Evolutionary conservation across 2,888 invertebrate species (phyloP), one percentile per base, ranked within the genome.

Genomic region (Platycheirus rosarum): DNA sequence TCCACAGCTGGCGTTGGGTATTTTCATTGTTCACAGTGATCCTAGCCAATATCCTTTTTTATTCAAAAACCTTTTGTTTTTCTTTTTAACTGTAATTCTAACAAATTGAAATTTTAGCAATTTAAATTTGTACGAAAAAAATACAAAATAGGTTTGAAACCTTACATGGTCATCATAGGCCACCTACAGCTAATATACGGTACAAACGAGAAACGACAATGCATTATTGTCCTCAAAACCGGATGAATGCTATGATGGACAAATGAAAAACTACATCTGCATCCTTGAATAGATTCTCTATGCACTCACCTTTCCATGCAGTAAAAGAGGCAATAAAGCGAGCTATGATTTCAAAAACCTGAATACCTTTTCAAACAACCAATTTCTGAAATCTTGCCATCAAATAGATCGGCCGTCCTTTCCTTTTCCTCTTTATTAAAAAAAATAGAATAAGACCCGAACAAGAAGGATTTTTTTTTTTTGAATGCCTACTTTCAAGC

Each of bases 191-290:
- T 42, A 42, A 16, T 13, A 8, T 16, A 42, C 42, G 42, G 8
- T 6, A 16, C 8, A 3, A 2, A 6, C 7, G 1, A 16, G 1
- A 1, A 6, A 42, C 7, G 3, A 8, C 16, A 9, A n/a, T 46
- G 1, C 46, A 46, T 4, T n/a, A 51, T 32, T 51, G 51, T 18
- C 11, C 13, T 16, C 16, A 32, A 51, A 1, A 49, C 51, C 51
- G 51, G 32, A 51, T 51, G 29, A 16, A 29, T 51, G 51, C 16
- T 51, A n/a, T n/a, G n/a, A n/a, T n/a, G n/a, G n/a, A 32, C 51
- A 51, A 51, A 40, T 13, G 13, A 40, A 51, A 32, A 49, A 29
- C 44, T 29, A 16, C 51, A 51, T 51, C 51, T 51, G 51, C 16
- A 11, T 23, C 13, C 5, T 23, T 46, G 1, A 18, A 13, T 23